Evolutionary conservation across 37 sponge, comb jelly and placozoan genomes (phyloP).

Genomic region (Dysidea cf. avara): DNA sequence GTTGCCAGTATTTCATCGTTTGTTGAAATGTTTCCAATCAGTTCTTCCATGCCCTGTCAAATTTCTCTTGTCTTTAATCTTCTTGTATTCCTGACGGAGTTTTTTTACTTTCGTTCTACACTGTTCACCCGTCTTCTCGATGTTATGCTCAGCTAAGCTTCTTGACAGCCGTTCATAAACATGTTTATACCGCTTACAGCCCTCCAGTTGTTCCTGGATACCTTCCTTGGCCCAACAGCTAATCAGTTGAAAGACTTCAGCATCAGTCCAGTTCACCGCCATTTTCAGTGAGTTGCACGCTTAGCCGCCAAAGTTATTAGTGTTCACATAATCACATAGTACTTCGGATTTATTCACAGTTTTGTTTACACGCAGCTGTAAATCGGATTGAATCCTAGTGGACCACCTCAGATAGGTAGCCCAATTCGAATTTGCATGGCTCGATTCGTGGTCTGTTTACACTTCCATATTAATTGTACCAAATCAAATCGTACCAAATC

Average conservation of each 20-base stretch:
- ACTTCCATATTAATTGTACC: too few relatives aligned
- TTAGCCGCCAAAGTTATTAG: too few relatives aligned
- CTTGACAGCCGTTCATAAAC: not conserved
- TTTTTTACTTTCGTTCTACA: slow-evolving; percentile 15
- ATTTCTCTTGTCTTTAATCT: not conserved
- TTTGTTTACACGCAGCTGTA: too few relatives aligned
- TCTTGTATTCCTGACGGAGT: slow-evolving; percentile 13
- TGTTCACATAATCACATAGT: too few relatives aligned
- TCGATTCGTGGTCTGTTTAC: too few relatives aligned
- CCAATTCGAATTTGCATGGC: too few relatives aligned
- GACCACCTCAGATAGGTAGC: too few relatives aligned
- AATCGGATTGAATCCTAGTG: too few relatives aligned
- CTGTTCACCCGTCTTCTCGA: not conserved
- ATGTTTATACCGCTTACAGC: not conserved
- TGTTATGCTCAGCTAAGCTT: not conserved
- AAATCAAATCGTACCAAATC: too few relatives aligned
- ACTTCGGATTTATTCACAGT: too few relatives aligned
- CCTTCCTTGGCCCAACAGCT: not conserved
- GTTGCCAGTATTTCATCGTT: too few relatives aligned
- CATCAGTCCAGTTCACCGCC: not conserved
- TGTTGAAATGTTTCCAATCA: not conserved
- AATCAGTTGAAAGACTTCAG: slow-evolving; percentile 8
- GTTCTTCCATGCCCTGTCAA: not conserved
- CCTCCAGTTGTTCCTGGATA: not conserved
- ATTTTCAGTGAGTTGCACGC: too few relatives aligned